phyloP scores from a whole-genome alignment of 2,113 vertebrate species.

The Periophthalmodon schlosseri region DNA sequence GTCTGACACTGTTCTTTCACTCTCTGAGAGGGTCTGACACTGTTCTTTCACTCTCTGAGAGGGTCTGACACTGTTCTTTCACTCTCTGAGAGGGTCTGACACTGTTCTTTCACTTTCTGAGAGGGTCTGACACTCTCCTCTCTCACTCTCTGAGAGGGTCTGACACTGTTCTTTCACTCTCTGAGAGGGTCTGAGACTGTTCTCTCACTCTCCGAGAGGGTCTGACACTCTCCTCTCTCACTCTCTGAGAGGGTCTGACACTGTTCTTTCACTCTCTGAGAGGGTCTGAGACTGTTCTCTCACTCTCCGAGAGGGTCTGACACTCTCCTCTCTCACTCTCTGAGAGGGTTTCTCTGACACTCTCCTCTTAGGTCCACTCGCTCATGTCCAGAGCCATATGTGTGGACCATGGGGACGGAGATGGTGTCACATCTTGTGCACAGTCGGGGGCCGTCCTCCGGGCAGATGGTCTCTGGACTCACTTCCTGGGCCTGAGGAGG shows the following conservation, averaged over 20 bases:
- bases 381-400: slow-evolving; percentile 45
- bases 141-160: slow-evolving; percentile 15
- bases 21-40: slow-evolving; percentile 36
- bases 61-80: slow-evolving; percentile 43
- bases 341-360: slow-evolving; percentile 43
- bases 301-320: slow-evolving; percentile 26
- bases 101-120: slow-evolving; percentile 22
- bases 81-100: slow-evolving; percentile 32
- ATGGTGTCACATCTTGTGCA: slow-evolving; percentile 53
- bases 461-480: slow-evolving; percentile 72
- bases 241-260: slow-evolving; percentile 35
- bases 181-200: slow-evolving; percentile 40
- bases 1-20: slow-evolving; percentile 40
- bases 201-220: slow-evolving; percentile 17
- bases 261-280: slow-evolving; percentile 14
- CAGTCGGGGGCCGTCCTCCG: slow-evolving; percentile 71
- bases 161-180: slow-evolving; percentile 40
- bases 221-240: slow-evolving; percentile 46
- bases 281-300: slow-evolving; percentile 47
- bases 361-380: slow-evolving; percentile 44
- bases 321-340: slow-evolving; percentile 22
- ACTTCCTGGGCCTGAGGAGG: slow-evolving; percentile 47
- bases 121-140: slow-evolving; percentile 47
- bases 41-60: slow-evolving; percentile 11
- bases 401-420: slow-evolving; percentile 38